Evolutionary conservation across 2,113 vertebrate genomes (phyloP).

Genomic region (Odocoileus virginianus): DNA sequence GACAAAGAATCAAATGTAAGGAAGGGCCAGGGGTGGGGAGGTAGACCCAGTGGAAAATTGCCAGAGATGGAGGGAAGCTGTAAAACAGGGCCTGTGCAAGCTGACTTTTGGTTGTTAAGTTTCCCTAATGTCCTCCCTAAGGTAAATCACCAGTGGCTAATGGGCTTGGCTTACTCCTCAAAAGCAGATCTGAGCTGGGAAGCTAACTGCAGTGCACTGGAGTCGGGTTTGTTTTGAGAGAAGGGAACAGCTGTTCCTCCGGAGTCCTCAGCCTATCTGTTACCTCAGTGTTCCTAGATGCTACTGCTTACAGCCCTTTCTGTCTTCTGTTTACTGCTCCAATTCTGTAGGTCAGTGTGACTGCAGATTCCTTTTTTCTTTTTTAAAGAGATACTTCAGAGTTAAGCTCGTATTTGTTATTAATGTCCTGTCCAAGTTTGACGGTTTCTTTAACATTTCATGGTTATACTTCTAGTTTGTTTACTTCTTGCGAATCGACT

Average conservation of each 20-base stretch:
- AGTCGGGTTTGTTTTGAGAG: slow-evolving; percentile 70
- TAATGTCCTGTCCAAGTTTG: neutral
- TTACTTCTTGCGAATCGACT: slow-evolving; percentile 38
- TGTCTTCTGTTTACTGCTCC: slow-evolving; percentile 22
- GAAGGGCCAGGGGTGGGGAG: slow-evolving; percentile 14
- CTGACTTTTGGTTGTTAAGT: slow-evolving; percentile 46
- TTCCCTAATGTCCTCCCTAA: neutral
- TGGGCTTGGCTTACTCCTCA: slow-evolving; percentile 68
- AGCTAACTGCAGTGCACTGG: slow-evolving; percentile 24
- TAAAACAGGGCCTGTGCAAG: neutral
- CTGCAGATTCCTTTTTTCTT: neutral
- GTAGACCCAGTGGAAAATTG: neutral
- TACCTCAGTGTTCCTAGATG: slow-evolving; percentile 31
- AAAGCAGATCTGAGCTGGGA: slow-evolving; percentile 54
- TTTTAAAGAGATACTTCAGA: neutral
- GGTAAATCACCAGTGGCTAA: slow-evolving; percentile 64
- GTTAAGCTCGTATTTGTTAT: neutral
- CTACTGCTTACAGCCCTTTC: slow-evolving; percentile 34
- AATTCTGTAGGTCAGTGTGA: slow-evolving; percentile 10
- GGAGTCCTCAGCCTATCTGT: neutral
- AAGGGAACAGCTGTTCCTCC: slow-evolving; percentile 76
- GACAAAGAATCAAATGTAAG: slow-evolving; percentile 49
- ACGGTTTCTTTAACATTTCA: slow-evolving; percentile 22
- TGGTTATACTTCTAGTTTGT: slow-evolving; percentile 39
- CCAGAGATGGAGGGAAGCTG: slow-evolving; percentile 26